Evolutionary conservation across 1,140 invertebrate genomes (phyloP), one percentile per base, ranked within the genome.

Genomic region (Delia radicum): DNA sequence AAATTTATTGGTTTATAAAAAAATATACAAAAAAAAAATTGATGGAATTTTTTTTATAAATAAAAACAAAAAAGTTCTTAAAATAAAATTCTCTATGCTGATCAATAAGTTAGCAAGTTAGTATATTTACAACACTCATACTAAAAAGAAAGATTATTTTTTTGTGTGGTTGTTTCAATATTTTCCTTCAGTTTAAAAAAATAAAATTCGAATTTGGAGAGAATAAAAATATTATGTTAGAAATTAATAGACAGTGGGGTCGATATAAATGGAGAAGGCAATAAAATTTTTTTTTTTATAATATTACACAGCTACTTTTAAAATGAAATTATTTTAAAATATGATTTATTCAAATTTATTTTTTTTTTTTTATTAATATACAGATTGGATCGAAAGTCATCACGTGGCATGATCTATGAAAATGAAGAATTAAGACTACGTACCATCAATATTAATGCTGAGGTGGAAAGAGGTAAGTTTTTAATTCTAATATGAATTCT

Each of bases 371-470:
- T 21, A 24, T 28, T 10, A 12, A 62, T n/a, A 87, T 86, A 27
- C 86, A 92, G 91, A 86, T 91, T 95, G 87, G 93, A 95, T 87
- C 89, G 93, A 78, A 94, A 93, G 86, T 94, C 93, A 24, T 94
- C 93, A 26, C 90, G 94, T 79, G 93, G 93, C 72, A 95, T 95
- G 93, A 91, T 95, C 80, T 95, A 94, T 88, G 95, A 96, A 87
- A 96, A 96, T 88, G 95, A 96, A 86, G 95, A 96, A 83, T 89
- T 96, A n/a, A 88, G 95, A 79, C 87, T 96, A 81, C 91, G 94
- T 77, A 96, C 94, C 26, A 95, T 96, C 82, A 94, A 95, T 81
- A 96, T 96, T 81, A 96, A 95, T 87, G 94, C 94, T n/a, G 95
- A 96, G 88, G 93, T 96, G 28, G 95, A 96, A 87, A 90, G 93